A percentile compares a stretch with the other conserved stretches of the same genome.
phyloP scores from a whole-genome alignment of 1,140 invertebrate genomes.

The Drosophila lacteicornis region DNA sequence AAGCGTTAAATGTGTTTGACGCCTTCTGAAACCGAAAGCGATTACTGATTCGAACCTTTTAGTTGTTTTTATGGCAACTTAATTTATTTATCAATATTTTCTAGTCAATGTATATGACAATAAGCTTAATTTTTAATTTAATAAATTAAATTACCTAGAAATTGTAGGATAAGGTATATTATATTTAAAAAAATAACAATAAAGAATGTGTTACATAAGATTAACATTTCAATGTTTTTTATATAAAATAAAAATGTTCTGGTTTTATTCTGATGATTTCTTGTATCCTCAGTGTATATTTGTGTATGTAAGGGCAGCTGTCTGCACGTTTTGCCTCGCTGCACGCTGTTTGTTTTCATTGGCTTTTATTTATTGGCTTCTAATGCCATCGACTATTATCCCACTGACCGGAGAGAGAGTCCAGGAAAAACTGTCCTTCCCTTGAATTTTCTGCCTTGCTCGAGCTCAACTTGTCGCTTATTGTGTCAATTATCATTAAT shows the following conservation, averaged over 20 bases:
- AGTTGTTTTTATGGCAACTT: neutral
- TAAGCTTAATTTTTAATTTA: no score
- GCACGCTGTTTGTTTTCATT: constrained; percentile 70
- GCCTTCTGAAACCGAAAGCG: constrained; percentile 19
- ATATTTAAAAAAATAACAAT: no score
- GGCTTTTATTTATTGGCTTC: constrained; percentile 79
- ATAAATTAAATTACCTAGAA: no score
- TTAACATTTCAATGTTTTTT: neutral
- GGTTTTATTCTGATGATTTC: neutral
- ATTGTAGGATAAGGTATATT: no score
- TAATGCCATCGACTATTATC: constrained; percentile 75
- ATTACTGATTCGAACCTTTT: neutral
- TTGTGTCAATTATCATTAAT: constrained; percentile 83
- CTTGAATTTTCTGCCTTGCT: constrained; percentile 1
- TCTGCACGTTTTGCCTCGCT: constrained; percentile 54
- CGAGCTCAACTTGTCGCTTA: constrained; percentile 79
- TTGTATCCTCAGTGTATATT: constrained; percentile 4
- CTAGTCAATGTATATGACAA: no score
- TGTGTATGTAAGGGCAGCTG: constrained; percentile 17
- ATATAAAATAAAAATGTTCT: neutral
- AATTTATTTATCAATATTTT: no score
- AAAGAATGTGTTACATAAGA: no score
- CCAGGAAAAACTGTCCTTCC: constrained; percentile 16
- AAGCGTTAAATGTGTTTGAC: constrained; percentile 62
- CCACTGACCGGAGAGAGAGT: constrained; percentile 35